phyloP scores from a whole-genome alignment of 2,888 invertebrate genomes.

The Graphium colonna region DNA sequence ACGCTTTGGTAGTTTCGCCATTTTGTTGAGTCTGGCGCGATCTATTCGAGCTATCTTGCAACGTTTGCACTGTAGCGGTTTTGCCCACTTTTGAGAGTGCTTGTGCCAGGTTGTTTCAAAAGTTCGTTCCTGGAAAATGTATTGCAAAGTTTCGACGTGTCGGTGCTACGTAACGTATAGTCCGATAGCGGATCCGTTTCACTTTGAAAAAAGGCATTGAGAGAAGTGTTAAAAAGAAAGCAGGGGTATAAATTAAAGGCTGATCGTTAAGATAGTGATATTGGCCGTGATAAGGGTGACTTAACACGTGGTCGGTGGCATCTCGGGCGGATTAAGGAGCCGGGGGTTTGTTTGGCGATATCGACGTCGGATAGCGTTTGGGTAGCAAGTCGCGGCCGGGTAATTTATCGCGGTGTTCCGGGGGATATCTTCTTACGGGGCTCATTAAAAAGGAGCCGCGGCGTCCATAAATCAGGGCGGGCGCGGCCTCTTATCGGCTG shows the following conservation, averaged over 20 bases:
- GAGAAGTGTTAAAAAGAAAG: slow-evolving; percentile 78
- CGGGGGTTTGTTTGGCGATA: slow-evolving; percentile 73
- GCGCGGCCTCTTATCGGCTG: slow-evolving; percentile 63
- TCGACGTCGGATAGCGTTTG: slow-evolving; percentile 68
- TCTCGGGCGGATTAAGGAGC: slow-evolving; percentile 72
- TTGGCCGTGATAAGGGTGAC: slow-evolving; percentile 76
- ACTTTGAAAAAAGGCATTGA: slow-evolving; percentile 75
- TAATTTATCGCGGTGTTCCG: slow-evolving; percentile 74
- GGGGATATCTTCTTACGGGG: slow-evolving; percentile 76
- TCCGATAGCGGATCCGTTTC: slow-evolving; percentile 74
- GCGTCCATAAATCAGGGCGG: slow-evolving; percentile 76
- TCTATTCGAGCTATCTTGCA: slow-evolving; percentile 4
- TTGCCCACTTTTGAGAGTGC: background rate
- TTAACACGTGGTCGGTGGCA: slow-evolving; percentile 71
- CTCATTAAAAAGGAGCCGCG: slow-evolving; percentile 80
- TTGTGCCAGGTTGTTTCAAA: background rate
- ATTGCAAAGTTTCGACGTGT: background rate
- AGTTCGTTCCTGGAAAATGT: background rate
- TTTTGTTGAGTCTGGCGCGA: slow-evolving; percentile 10
- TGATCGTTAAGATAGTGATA: slow-evolving; percentile 79
- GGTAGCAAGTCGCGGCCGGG: slow-evolving; percentile 65
- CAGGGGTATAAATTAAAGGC: slow-evolving; percentile 79
- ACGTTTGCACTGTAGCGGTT: slow-evolving; percentile 4
- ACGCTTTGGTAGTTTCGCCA: slow-evolving; percentile 2
- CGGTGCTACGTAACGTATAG: slow-evolving; percentile 45